Conservation (phyloP, 92 coral and sea anemone species). For the Palythoa grandis region DNA sequence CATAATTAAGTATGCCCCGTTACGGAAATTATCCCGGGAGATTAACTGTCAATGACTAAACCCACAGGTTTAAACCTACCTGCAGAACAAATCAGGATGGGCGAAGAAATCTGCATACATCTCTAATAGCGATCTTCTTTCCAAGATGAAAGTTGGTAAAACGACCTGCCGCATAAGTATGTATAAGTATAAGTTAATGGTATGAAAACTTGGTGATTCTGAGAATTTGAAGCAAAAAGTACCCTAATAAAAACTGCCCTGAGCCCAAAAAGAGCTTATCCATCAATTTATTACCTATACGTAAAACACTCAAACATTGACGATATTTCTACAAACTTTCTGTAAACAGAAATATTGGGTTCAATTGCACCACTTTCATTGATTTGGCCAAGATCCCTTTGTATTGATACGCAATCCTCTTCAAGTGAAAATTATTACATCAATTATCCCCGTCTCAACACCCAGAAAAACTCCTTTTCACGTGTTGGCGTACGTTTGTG, state of each 20-base stretch:
- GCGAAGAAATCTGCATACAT: constrained; percentile 99
- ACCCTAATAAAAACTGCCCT: neutral
- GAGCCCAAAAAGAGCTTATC: neutral
- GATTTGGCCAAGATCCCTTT: neutral
- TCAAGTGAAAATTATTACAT: too few relatives aligned
- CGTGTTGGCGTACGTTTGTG: too few relatives aligned
- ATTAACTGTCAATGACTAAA: neutral
- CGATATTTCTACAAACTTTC: neutral
- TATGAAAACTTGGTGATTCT: neutral
- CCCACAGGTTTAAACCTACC: constrained; percentile 52
- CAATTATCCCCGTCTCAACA: too few relatives aligned
- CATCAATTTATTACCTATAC: neutral
- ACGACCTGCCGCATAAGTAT: constrained; percentile 71
- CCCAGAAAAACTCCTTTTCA: too few relatives aligned
- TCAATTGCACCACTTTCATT: neutral
- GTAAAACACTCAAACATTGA: neutral
- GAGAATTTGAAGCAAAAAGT: neutral
- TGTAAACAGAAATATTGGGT: neutral
- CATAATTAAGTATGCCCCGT: too few relatives aligned
- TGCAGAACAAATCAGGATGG: constrained; percentile 89
- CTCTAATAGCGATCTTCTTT: constrained; percentile 94
- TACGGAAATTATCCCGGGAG: too few relatives aligned
- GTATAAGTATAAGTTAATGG: neutral
- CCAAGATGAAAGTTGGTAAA: constrained; percentile 94
- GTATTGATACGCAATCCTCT: neutral